Base-by-base conservation (phyloP, 1,140 invertebrate species). In the Megalopta genalis region DNA sequence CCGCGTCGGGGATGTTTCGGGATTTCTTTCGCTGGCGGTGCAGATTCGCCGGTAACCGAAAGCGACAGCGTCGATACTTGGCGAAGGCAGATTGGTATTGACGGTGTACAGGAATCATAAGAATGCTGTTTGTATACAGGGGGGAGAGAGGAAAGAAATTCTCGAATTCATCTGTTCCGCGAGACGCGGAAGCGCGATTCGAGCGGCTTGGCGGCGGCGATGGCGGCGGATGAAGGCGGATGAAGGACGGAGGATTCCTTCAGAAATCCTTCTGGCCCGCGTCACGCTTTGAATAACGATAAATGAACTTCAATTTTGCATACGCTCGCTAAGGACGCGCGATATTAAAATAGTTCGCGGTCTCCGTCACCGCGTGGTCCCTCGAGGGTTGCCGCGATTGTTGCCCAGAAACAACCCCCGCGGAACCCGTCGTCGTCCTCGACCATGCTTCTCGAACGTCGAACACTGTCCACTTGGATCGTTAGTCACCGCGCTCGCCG, bases 381-480 rank as follows among this genome's bases (percentile, higher is more conserved):
- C 12, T 21, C 4, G 39, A 65, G 37, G n/a, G 9, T 46, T 39
- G 3, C 7, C 12, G 27, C 14, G n/a, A 21, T 46, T 39, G 3
- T 16, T 21, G 27, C 14, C 10, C 60, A 23, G 7, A 46, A 18
- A 25, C 27, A n/a, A n/a, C n/a, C 42, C 42, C 1, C n/a, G 10
- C 2, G 12, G n/a, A 70, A 32, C 32, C 32, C 32, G n/a, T 32
- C 54, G 67, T 57, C 67, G n/a, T 59, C 39, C 12, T 39, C 32
- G 14, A 42, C n/a, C n/a, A 25, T 0, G 21, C 12, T 69, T 52
- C 37, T 69, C 23, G 69, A 71, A 60, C 69, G 32, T 69, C 67
- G 14, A n/a, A n/a, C 69, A 25, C n/a, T 60, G 69, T 62, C 69
- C 54, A 60, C 37, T 25, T 7, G 4, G 37, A 46, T 60, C 57